phyloP scores from a whole-genome alignment of 1,140 invertebrate species.

The Cotesia glomerata region DNA sequence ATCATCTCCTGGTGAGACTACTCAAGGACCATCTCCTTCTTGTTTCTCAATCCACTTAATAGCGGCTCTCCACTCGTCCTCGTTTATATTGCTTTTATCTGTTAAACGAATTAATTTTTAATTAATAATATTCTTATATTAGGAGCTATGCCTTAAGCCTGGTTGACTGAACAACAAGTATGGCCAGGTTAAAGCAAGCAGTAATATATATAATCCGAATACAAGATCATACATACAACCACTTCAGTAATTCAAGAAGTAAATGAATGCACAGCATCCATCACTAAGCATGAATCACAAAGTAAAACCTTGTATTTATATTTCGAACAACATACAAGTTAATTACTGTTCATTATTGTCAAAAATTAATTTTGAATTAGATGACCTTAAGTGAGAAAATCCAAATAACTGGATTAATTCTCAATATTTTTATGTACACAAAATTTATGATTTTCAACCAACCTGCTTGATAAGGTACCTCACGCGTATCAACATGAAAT shows the following conservation, averaged over 20 bases:
- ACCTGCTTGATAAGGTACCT: too few species aligned
- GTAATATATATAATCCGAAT: conserved; percentile 5
- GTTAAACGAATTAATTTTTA: not conserved
- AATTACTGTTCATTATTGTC: too few species aligned
- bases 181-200: conserved; percentile 12
- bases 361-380: too few species aligned
- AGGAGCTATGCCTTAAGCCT: conserved; percentile 4
- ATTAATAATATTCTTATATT: conserved; percentile 1
- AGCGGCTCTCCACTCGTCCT: not conserved
- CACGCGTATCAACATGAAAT: too few species aligned
- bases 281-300: not conserved
- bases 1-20: conserved; percentile 10
- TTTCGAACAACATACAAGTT: too few species aligned
- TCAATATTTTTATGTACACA: too few species aligned
- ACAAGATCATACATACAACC: conserved; percentile 17
- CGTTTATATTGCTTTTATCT: conserved; percentile 5
- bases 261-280: conserved; percentile 8
- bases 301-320: too few species aligned
- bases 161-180: conserved; percentile 20
- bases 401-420: too few species aligned
- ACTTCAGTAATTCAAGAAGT: conserved; percentile 2
- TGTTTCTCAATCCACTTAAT: conserved; percentile 3
- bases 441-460: too few species aligned
- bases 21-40: conserved; percentile 5
- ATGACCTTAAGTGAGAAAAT: too few species aligned